Evolutionary conservation across 2,888 invertebrate genomes (phyloP).

Genomic region (Dicyrtoma fusca): DNA sequence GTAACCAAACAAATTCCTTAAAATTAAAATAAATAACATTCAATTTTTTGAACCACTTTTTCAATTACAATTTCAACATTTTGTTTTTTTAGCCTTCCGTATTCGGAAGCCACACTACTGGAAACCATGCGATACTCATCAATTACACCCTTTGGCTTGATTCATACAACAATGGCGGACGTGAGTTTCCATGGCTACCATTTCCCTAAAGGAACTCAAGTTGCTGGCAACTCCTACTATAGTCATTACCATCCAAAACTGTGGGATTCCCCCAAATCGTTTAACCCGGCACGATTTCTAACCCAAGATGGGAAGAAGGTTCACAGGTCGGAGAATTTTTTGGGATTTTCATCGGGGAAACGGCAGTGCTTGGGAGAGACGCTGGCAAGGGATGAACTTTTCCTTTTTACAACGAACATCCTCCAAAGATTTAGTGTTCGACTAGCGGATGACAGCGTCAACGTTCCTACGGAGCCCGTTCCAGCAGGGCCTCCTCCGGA

Average conservation of each 20-base stretch:
- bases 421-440: constrained; percentile 12
- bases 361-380: constrained; percentile 3
- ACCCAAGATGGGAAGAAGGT: neutral
- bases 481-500: no score
- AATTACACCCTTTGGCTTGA: neutral
- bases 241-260: neutral
- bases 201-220: constrained; percentile 8
- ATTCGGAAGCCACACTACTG: neutral
- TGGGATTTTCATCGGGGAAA: constrained; percentile 18
- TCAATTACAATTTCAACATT: no score
- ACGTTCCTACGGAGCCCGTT: no score
- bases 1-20: no score
- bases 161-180: neutral
- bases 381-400: constrained; percentile 1
- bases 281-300: constrained; percentile 4
- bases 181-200: constrained; percentile 16
- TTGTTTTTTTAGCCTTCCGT: neutral
- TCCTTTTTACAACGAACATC: constrained; percentile 10
- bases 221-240: neutral
- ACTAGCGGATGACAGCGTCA: no score
- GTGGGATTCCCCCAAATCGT: constrained; percentile 4
- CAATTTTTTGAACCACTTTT: no score
- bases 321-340: neutral
- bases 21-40: no score
- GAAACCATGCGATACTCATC: constrained; percentile 1